Evolutionary conservation across 2,113 vertebrate genomes (phyloP).

Genomic region (Cinclus cinclus): DNA sequence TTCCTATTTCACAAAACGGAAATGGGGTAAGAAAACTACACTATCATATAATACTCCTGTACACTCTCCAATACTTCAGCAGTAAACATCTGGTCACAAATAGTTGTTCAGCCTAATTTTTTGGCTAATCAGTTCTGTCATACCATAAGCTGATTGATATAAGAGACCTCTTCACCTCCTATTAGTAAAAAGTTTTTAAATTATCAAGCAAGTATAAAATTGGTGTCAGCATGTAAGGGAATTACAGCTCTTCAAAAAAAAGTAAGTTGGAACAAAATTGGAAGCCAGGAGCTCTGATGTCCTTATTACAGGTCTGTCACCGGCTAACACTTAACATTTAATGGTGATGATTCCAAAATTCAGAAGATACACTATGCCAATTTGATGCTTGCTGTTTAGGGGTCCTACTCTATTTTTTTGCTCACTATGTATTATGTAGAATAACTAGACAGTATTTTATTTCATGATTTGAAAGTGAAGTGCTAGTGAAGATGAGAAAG

Average conservation of each 20-base stretch:
- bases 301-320: neutral
- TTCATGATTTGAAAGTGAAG: neutral
- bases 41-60: neutral
- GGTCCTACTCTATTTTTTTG: neutral
- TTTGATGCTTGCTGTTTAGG: neutral
- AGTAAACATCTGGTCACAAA: neutral
- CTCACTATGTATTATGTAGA: neutral
- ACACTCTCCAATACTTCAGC: neutral
- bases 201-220: neutral
- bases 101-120: neutral
- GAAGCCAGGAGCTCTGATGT: neutral
- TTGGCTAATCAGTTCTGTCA: neutral
- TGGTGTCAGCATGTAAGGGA: neutral
- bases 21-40: slow-evolving; percentile 89
- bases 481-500: neutral
- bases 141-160: neutral
- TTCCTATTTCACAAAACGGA: slow-evolving; percentile 96
- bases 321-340: neutral
- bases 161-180: neutral
- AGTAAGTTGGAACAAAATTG: neutral
- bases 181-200: neutral
- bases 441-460: neutral
- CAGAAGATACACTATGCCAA: neutral
- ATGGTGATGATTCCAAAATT: neutral
- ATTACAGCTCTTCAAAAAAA: neutral